These are phyloP conservation scores for Mohoua ochrocephala DNA, from an alignment of 2,113 vertebrate genomes.

Conservation along the genomic window DNA sequence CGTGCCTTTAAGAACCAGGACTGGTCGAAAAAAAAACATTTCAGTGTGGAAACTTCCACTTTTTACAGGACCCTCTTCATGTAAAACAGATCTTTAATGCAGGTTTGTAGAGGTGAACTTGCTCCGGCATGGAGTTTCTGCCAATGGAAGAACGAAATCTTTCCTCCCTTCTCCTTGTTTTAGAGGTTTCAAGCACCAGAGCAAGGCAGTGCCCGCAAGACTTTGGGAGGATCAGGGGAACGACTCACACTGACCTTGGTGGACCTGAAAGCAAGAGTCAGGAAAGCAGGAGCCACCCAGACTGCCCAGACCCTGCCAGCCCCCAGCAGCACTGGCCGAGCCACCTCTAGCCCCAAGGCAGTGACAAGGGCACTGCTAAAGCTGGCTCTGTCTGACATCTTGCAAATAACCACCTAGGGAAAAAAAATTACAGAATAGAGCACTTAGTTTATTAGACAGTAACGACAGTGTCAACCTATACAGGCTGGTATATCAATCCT, in stretches of 20 bases:
- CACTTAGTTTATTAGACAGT: neutral
- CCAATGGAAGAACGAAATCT: neutral
- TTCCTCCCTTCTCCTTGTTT: neutral
- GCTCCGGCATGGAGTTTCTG: neutral
- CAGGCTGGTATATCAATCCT: conserved; percentile 31
- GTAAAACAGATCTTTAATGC: neutral
- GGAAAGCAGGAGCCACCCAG: neutral
- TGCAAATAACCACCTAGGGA: neutral
- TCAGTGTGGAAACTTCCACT: neutral
- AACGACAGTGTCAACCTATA: neutral
- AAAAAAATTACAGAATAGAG: neutral
- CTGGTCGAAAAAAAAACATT: neutral
- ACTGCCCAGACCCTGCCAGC: neutral
- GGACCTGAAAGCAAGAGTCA: neutral
- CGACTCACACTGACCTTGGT: accelerated
- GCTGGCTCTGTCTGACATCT: neutral
- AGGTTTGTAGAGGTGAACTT: neutral
- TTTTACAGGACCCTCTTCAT: neutral
- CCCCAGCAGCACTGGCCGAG: neutral
- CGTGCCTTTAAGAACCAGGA: neutral
- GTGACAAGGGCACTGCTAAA: neutral
- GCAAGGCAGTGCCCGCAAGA: neutral
- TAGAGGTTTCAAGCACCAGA: neutral
- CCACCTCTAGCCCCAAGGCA: neutral
- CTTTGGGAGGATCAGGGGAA: neutral